Percentiles rank a stretch among this genome's conserved stretches.
Conservation (phyloP, 35 echinoderm and acorn worm genomes). For the Lytechinus variegatus region DNA sequence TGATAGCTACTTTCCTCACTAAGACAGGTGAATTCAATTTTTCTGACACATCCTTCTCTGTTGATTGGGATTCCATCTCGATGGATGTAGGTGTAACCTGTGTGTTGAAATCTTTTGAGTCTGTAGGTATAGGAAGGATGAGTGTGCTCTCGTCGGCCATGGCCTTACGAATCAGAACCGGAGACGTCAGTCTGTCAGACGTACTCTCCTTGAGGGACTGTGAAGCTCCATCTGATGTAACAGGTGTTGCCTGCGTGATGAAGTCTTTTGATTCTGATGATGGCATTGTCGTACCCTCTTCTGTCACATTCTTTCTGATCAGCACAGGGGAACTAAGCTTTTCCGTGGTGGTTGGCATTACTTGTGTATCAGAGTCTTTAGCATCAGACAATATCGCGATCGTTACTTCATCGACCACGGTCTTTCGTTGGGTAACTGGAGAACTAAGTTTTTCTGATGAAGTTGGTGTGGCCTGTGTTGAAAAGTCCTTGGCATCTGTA, state of each 20-base stretch:
- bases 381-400: background rate
- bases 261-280: background rate
- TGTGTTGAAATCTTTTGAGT: background rate
- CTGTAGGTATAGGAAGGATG: background rate
- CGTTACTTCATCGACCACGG: background rate
- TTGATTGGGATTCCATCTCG: background rate
- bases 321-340: background rate
- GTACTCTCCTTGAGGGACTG: background rate
- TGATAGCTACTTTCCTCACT: background rate
- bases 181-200: background rate
- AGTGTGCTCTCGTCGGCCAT: background rate
- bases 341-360: background rate
- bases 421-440: background rate
- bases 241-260: background rate
- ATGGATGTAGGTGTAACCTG: background rate
- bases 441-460: background rate
- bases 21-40: background rate
- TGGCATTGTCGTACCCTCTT: background rate
- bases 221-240: background rate
- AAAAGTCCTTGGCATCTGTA: background rate
- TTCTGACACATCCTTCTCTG: background rate
- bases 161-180: background rate
- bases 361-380: conserved; percentile 22
- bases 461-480: background rate
- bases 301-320: background rate